These are phyloP conservation scores for Julus scanicus DNA, from an alignment of 2,888 invertebrate genomes.

Conservation along the genomic window DNA sequence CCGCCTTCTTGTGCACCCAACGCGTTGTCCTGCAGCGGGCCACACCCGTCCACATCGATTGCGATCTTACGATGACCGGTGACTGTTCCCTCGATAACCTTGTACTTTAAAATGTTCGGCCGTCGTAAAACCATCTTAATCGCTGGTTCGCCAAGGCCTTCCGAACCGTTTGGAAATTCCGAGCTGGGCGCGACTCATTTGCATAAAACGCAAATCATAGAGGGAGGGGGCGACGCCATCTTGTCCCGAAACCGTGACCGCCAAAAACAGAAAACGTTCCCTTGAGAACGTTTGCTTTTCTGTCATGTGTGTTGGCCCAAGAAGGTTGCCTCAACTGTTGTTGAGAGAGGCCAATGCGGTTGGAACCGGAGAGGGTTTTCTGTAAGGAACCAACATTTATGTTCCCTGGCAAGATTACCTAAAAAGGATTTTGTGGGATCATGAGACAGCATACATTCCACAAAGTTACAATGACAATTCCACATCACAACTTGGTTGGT, in stretches of 20 bases:
- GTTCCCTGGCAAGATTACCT: background rate
- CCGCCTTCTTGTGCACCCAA: background rate
- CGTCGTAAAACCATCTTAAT: constrained; percentile 51
- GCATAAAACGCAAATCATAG: constrained; percentile 3
- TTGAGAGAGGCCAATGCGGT: background rate
- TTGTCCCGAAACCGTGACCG: background rate
- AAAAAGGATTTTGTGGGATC: background rate
- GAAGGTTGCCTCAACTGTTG: background rate
- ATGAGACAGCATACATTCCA: no score
- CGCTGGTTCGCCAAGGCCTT: constrained; percentile 44
- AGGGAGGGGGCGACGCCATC: constrained; percentile 17
- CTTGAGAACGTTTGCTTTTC: background rate
- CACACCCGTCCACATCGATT: background rate
- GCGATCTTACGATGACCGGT: constrained; percentile 46
- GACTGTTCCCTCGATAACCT: constrained; percentile 50
- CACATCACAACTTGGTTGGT: no score
- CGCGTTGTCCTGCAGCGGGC: background rate
- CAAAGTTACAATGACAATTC: no score
- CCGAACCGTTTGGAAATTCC: constrained; percentile 41
- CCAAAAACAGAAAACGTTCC: background rate
- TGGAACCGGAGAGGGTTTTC: background rate
- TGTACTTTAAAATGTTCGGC: constrained; percentile 49
- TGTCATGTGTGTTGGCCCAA: background rate
- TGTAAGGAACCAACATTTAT: background rate
- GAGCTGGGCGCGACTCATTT: constrained; percentile 41